phyloP scores from a whole-genome alignment of 1,140 invertebrate species.

The Eriocheir sinensis region DNA sequence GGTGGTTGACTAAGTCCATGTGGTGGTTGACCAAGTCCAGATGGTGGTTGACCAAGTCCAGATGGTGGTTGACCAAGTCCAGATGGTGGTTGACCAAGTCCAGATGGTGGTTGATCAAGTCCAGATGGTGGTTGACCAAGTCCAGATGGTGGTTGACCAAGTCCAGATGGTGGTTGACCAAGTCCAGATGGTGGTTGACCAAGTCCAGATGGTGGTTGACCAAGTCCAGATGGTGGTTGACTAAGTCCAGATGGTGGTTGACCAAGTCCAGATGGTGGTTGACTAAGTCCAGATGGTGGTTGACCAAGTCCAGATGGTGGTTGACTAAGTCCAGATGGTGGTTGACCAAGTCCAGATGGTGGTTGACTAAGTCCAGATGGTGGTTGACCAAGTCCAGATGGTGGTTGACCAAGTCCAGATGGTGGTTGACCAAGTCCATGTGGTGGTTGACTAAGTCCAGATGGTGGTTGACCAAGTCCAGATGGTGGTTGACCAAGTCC shows the following conservation, averaged over 20 bases:
- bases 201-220: slow-evolving; percentile 8
- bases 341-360: slow-evolving; percentile 28
- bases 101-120: slow-evolving; percentile 29
- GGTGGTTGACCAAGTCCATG: slow-evolving; percentile 36
- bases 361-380: background rate
- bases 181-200: no score
- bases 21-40: slow-evolving; percentile 17
- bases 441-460: slow-evolving; percentile 32
- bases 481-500: slow-evolving; percentile 40
- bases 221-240: slow-evolving; percentile 1
- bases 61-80: slow-evolving; percentile 34
- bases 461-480: slow-evolving; percentile 15
- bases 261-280: no score
- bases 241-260: no score
- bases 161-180: background rate
- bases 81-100: background rate
- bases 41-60: slow-evolving; percentile 18
- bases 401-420: slow-evolving; percentile 27
- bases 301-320: slow-evolving; percentile 27
- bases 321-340: background rate
- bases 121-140: slow-evolving; percentile 28
- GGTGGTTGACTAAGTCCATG: slow-evolving; percentile 8
- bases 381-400: slow-evolving; percentile 27
- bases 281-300: slow-evolving; percentile 26
- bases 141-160: background rate